Base-by-base conservation (phyloP, 2,113 vertebrate species). In the Hyaena hyaena region DNA sequence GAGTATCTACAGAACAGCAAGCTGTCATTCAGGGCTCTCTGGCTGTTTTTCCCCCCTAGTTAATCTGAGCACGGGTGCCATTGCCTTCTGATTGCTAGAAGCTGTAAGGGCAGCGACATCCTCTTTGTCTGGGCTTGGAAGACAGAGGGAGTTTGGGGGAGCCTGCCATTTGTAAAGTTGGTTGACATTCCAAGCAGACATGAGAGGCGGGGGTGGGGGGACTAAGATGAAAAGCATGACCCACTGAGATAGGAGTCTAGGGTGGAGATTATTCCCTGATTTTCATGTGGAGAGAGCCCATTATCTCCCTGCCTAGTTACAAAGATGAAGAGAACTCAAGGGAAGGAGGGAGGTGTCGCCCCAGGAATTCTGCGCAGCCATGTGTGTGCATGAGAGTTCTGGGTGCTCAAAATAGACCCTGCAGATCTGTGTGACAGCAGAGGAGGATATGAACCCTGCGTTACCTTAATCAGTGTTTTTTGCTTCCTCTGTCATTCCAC, bases 351-450 rank as follows among this genome's bases (percentile, higher is more conserved):
- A 26, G 31, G 2, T 5, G 50, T 15, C 1, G 19, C 19, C 43
- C 11, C 45, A 14, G 21, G 31, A 33, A 33, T 71, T 50, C 11
- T n/a, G 79, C 82, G 17, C 0, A 39, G 9, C 2, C 0, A 9
- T 24, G n/a, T 82, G 12, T 9, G 9, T 1, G 33, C 11, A 33
- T 1, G 10, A 2, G 5, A 5, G 4, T 19, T 8, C 0, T 0
- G 65, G 35, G 10, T 2, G 5, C 19, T 50, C 0, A 5, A 58
- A 65, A 33, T 10, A 2, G 2, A 8, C 12, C 10, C 5, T 31
- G 16, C 14, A 21, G 26, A 1, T 31, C 73, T 12, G 35, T 26
- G 5, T 7, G 61, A 14, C 26, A 23, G 48, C 2, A 0, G 28
- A 84, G 19, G 11, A 31, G 43, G 58, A 33, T 68, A 48, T 31